Evolutionary conservation across 2,888 invertebrate species (phyloP), one percentile per base, ranked within the genome.

Genomic region (Eupithecia tripunctaria): DNA sequence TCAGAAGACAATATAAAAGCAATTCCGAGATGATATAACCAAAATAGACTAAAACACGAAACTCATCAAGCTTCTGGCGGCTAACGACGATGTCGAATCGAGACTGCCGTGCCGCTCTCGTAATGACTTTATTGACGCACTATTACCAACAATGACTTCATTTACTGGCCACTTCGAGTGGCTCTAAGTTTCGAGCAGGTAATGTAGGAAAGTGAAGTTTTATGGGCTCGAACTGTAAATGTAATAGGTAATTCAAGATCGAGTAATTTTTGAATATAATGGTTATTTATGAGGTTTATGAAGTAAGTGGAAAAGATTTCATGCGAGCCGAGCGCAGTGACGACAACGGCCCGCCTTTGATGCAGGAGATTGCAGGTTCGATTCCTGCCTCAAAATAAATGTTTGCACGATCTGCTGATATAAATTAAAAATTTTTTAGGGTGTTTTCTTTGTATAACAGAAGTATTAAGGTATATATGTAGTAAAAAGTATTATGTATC

Each of bases 101-200:
- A 21, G 25, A 25, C 56, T 56, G 56, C 56, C 56, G 56, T 25
- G 47, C 36, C n/a, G 69, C 60, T 62, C 38, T 60, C 29, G 86
- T 89, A 92, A 91, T 92, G 88, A 87, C 86, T 92, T 91, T 90
- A 91, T 89, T 88, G 88, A 88, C 86, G 81, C 78, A 81, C 82
- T 80, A 86, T 84, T 84, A 82, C 85, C 86, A 85, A 88, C 86
- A 88, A 73, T 73, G 62, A 69, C 72, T 73, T 73, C 51, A 72
- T 71, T 75, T 65, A 43, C 62, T 29, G 29, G 36, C 14, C 25
- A 38, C 25, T 56, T 56, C 21, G 25, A 56, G 56, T 5, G 21
- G 12, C 25, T 56, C 25, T 10, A 51, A 21, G 10, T n/a, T 56
- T 25, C 12, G 25, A 56, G 56, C 56, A 25, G 10, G 41, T 43